Conservation (phyloP, 64 coral and sea anemone genomes). For the Montipora efflorescens region DNA sequence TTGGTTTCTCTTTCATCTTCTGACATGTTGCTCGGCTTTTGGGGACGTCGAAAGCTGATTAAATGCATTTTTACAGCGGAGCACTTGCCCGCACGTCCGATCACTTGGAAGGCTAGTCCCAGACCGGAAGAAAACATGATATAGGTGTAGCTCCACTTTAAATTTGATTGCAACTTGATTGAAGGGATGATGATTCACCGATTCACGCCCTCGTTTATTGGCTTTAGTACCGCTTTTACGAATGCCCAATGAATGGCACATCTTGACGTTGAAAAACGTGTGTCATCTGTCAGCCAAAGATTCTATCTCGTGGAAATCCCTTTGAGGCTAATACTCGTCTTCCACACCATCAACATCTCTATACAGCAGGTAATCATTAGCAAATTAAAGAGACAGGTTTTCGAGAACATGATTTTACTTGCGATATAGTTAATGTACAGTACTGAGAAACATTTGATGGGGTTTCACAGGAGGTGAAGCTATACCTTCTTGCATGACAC, state of each 20-base stretch:
- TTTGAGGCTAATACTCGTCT: constrained; percentile 13
- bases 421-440: constrained; percentile 50
- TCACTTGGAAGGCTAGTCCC: no score
- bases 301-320: constrained; percentile 27
- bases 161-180: constrained; percentile 3
- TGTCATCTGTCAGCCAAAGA: constrained; percentile 59
- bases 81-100: no score
- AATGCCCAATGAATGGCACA: not conserved
- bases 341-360: constrained; percentile 27
- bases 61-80: no score
- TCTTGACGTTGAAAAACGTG: constrained; percentile 55
- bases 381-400: constrained; percentile 3
- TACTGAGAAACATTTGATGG: constrained; percentile 10
- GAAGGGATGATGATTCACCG: constrained; percentile 28
- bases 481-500: constrained; percentile 18
- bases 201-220: not conserved
- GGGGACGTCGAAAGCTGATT: no score
- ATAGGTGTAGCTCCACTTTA: constrained; percentile 3
- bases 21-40: no score
- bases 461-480: constrained; percentile 27
- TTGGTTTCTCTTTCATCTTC: no score
- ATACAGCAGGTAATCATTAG: constrained; percentile 39
- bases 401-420: constrained; percentile 36
- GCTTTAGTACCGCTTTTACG: constrained; percentile 2
- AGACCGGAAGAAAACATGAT: no score